Evolutionary conservation across 2,113 vertebrate genomes (phyloP), one percentile per base, ranked within the genome.

Genomic region (Odontesthes bonariensis): DNA sequence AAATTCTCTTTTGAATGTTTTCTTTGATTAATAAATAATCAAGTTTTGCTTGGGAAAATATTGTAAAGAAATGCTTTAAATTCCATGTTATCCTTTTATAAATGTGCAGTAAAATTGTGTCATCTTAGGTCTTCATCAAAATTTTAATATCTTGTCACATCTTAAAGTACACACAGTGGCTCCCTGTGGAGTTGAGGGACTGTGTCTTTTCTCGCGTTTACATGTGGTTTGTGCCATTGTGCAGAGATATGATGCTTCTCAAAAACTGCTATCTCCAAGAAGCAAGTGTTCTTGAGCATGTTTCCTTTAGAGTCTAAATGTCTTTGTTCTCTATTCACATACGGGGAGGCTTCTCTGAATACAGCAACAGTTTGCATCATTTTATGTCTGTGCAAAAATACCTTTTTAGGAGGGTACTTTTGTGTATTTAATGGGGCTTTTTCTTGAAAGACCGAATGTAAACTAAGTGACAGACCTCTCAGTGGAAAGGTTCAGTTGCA

Each of bases 251-350:
- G 69, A 69, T 75, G 69, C 63, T 65, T 73, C 68, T 85, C 65
- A 76, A 40, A 85, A 81, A 73, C 64, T 53, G 67, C 27, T 75
- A 65, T 69, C 72, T 79, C 58, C 14, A 71, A 83, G 73, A 84
- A 78, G 77, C 73, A 89, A 79, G 74, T 91, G 88, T 91, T 90
- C 91, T 92, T 92, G 88, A 88, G 64, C 82, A 77, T 71, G 65
- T 75, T 87, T 66, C 59, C 57, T 90, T 82, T 78, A 71, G 65
- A 70, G 69, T 70, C 62, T 42, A 35, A 40, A 27, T 27, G 27
- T 27, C 59, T 80, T 51, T 77, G 63, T 16, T 56, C 31, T 66
- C 69, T 63, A 66, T 72, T 67, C 72, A 76, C 56, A 77, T 73
- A 85, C 73, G 69, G 62, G 6, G 66, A 88, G 55, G 53, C 59